Base-by-base conservation (phyloP, 2,113 vertebrate genomes). In the Lates calcarifer region DNA sequence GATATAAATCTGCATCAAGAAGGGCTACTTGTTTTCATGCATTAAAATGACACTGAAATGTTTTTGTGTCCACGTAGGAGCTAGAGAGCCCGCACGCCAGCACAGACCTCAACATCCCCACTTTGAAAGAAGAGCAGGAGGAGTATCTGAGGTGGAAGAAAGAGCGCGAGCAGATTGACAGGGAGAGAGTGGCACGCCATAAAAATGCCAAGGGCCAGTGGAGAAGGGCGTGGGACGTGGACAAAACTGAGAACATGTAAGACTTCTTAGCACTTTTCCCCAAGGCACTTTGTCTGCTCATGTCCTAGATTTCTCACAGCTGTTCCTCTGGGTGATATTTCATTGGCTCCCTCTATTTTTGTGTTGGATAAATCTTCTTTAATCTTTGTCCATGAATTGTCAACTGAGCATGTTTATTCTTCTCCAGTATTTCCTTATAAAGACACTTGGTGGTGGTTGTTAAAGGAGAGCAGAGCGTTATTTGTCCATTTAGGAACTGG, bases 181-280 rank as follows among this genome's bases (percentile, higher is more conserved):
- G 95, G 72, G 98, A 98, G 68, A 94, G 97, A 9, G 93, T 99
- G 62, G 97, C 97, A 0, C 94, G 98, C 5, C 98, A 99, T 91
- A 97, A 96, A 92, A 98, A 99, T 0, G 94, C 97, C 20, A 97
- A 96, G 90, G 98, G 98, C 86, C 98, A 99, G 92, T 99, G 98
- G 98, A 95, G 96, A 68, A 96, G 98, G 78, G 97, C 97, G 0
- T 99, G 98, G 98, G 98, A 99, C 91, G 83, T 97, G 94, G 96
- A 99, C 92, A 99, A 99, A 90, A 94, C 96, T 0, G 96, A 98
- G 56, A 91, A 96, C 81, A 97, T 95, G 98, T 99, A 97, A 95
- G 97, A 94, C 47, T 58, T 77, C 12, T 56, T 11, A 33, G n/a
- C 57, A 29, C 41, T 33, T 11, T 7, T 15, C 37, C 51, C 29